phyloP scores from a whole-genome alignment of 2,113 vertebrate species.

The Salvelinus sp. region DNA sequence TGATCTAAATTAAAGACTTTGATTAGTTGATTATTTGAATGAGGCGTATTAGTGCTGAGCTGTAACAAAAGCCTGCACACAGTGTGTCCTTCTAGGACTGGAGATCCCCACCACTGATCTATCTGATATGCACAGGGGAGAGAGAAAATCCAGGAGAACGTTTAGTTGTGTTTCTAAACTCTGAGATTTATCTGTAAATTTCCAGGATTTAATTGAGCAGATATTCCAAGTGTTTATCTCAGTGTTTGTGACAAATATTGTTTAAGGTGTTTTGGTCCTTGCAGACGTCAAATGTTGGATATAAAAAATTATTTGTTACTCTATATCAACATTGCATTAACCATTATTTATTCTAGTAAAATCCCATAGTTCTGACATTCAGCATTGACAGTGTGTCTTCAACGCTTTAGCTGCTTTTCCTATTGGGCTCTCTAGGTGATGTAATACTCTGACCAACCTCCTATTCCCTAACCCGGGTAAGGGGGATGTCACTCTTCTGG shows the following conservation, averaged over 20 bases:
- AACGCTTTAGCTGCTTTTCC: background rate
- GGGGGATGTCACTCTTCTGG: background rate
- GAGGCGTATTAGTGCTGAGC: slow-evolving; percentile 26
- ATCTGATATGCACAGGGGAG: background rate
- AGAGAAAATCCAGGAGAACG: too few species aligned
- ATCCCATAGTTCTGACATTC: background rate
- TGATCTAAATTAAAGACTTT: slow-evolving; percentile 49
- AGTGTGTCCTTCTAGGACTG: slow-evolving; percentile 2
- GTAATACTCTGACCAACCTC: too few species aligned
- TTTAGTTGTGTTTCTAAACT: too few species aligned
- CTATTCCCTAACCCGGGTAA: background rate
- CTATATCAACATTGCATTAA: background rate
- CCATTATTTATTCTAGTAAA: background rate
- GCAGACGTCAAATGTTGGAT: too few species aligned
- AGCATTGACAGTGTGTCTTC: background rate
- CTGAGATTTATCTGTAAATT: too few species aligned
- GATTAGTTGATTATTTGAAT: slow-evolving; percentile 48
- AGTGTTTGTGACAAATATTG: too few species aligned
- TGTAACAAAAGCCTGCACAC: slow-evolving; percentile 34
- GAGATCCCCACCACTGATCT: background rate
- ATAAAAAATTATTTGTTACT: background rate
- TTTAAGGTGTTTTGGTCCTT: too few species aligned
- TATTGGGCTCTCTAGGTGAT: too few species aligned
- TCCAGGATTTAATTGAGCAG: too few species aligned
- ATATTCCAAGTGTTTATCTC: too few species aligned